Conservation (phyloP, 2,888 invertebrate genomes). For the Caenorhabditis sulstoni region DNA sequence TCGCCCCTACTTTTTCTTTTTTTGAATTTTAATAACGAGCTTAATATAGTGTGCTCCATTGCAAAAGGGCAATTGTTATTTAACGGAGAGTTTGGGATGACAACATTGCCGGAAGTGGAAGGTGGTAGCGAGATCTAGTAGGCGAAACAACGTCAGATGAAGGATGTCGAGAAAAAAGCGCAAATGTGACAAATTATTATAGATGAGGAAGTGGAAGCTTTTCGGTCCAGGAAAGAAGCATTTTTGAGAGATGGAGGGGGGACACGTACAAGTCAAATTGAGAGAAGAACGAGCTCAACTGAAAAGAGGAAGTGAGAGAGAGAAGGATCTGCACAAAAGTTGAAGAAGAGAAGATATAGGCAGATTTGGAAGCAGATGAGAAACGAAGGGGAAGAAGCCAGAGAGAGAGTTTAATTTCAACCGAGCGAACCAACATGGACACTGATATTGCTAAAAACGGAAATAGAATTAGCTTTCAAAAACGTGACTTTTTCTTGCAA, state of each 20-base stretch:
- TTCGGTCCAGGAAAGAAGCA: constrained; percentile 11
- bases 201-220: constrained; percentile 46
- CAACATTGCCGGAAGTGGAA: constrained; percentile 2
- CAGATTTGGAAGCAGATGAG: constrained; percentile 46
- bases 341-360: constrained; percentile 22
- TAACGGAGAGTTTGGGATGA: background rate
- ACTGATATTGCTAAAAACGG: constrained; percentile 32
- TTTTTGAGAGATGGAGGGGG: constrained; percentile 5
- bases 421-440: constrained; percentile 40
- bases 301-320: background rate
- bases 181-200: constrained; percentile 40
- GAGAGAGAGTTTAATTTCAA: constrained; percentile 50
- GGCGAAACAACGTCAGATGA: background rate
- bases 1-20: constrained; percentile 30
- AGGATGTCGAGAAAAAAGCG: constrained; percentile 7
- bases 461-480: constrained; percentile 32
- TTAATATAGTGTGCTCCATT: too few species aligned
- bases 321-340: constrained; percentile 24
- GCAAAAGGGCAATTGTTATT: too few species aligned
- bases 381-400: constrained; percentile 35
- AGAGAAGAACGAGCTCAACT: constrained; percentile 31
- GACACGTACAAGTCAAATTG: constrained; percentile 41
- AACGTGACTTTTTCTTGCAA: constrained; percentile 29
- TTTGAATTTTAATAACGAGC: too few species aligned
- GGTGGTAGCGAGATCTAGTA: background rate